Evolutionary conservation across 2,113 vertebrate species (phyloP), one percentile per base, ranked within the genome.

Genomic region (Pithys albifrons): DNA sequence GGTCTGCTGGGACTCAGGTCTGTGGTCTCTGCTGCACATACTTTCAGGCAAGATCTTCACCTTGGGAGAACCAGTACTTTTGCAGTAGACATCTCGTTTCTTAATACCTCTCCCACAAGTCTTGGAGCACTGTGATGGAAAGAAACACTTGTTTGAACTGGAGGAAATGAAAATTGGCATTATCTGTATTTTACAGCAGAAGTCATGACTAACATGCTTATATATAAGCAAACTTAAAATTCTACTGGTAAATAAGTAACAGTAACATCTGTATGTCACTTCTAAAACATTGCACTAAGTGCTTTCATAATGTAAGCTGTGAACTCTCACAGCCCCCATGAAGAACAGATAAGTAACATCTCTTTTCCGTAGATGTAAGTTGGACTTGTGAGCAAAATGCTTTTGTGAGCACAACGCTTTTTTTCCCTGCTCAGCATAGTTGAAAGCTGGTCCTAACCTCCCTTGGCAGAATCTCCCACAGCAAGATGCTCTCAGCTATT

Each of bases 61-160:
- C 14, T 91, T 80, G 10, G 98, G 95, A 2, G 98, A 96, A 90
- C 98, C 96, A 2, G 97, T 94, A 76, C 97, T 98, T 90, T 97
- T 97, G 96, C 99, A 99, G 91, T 98, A 98, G 94, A 99, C 97
- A 18, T 98, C 98, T 4, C 99, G 98, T 87, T 98, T 99, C 97
- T 97, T 98, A 85, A 98, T 72, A 6, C 99, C 99, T 64, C 99
- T 98, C 46, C 99, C 99, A 61, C 99, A 99, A 10, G 98, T 98
- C 97, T 99, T 99, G 84, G 99, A 99, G 96, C 99, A 99, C 99
- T 99, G 83, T 80, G 85, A 89, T 67, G 83, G 65, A 93, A 88
- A 91, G 54, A 88, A 79, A 91, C 11, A 84, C 2, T 77, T 41
- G 62, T 64, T 64, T 78, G 37, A 93, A 64, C 35, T 7, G 10